phyloP scores from a whole-genome alignment of 2,888 invertebrate genomes.

The Drosophila infuscata region DNA sequence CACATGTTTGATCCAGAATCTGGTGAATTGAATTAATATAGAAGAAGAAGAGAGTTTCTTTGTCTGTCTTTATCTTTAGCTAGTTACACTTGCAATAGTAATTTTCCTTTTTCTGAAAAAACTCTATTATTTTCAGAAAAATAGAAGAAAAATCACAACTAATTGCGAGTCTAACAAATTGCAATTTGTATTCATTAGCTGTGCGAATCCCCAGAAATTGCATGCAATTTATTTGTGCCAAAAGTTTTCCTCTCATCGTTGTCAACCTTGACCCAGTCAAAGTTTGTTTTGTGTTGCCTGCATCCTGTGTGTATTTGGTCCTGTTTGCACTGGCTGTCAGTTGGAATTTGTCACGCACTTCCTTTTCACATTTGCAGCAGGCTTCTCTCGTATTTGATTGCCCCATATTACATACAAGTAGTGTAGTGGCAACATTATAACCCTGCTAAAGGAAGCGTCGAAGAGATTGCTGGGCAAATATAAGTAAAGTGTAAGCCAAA shows the following conservation, averaged over 20 bases:
- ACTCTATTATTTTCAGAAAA: background rate
- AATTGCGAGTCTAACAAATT: constrained; percentile 5
- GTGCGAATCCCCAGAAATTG: background rate
- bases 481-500: constrained; percentile 7
- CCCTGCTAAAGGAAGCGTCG: background rate
- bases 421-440: constrained; percentile 5
- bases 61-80: background rate
- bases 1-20: no score
- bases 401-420: constrained; percentile 11
- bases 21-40: background rate
- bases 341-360: constrained; percentile 54
- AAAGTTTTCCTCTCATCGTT: constrained; percentile 30
- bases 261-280: constrained; percentile 61
- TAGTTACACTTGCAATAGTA: background rate
- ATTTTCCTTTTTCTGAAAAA: background rate
- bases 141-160: background rate
- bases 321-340: constrained; percentile 15
- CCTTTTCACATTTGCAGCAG: constrained; percentile 38
- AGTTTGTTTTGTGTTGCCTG: constrained; percentile 19
- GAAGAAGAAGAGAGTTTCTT: background rate
- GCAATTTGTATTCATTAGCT: constrained; percentile 48
- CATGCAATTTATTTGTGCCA: constrained; percentile 31
- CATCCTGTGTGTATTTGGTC: background rate
- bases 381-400: constrained; percentile 25
- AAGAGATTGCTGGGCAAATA: constrained; percentile 11